Percentiles rank a stretch among this genome's conserved stretches.
These are phyloP conservation scores for Perccottus glenii DNA, from an alignment of 2,113 vertebrate species.

Conservation along the genomic window DNA sequence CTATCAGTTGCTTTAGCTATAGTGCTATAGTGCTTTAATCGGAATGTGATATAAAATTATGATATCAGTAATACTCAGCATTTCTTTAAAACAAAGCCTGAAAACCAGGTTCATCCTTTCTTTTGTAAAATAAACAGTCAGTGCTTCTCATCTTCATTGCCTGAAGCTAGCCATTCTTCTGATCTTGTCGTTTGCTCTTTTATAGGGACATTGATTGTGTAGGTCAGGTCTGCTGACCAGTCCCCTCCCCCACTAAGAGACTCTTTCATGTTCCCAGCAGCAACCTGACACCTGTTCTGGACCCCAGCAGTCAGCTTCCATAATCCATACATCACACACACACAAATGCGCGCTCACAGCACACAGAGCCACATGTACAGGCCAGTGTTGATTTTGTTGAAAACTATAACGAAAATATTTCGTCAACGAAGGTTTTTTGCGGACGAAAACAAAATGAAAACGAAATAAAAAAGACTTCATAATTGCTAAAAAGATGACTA, in stretches of 20 bases:
- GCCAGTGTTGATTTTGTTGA: too few species aligned
- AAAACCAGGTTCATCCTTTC: not conserved
- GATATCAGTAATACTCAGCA: too few species aligned
- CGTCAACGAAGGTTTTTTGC: too few species aligned
- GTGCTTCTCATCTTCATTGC: constrained; percentile 15
- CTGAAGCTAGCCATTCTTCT: constrained; percentile 62
- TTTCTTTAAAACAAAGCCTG: too few species aligned
- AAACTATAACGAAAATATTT: too few species aligned
- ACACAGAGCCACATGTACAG: constrained; percentile 16
- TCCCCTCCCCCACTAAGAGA: constrained; percentile 47
- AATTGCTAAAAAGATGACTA: too few species aligned
- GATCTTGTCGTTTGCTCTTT: constrained; percentile 76
- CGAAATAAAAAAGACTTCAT: too few species aligned
- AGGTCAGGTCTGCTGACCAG: constrained; percentile 67
- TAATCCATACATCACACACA: constrained; percentile 69
- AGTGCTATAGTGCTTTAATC: too few species aligned
- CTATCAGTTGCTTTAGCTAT: too few species aligned
- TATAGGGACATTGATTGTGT: constrained; percentile 75
- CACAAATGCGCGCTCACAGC: constrained; percentile 8
- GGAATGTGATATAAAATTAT: too few species aligned
- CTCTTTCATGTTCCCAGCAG: constrained; percentile 79
- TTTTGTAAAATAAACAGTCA: constrained; percentile 10
- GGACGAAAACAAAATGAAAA: too few species aligned
- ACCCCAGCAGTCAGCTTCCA: constrained; percentile 65
- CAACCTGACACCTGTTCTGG: constrained; percentile 70